These are phyloP conservation scores for Psittacula echo DNA, from an alignment of 2,797 vertebrate genomes.

Conservation along the genomic window DNA sequence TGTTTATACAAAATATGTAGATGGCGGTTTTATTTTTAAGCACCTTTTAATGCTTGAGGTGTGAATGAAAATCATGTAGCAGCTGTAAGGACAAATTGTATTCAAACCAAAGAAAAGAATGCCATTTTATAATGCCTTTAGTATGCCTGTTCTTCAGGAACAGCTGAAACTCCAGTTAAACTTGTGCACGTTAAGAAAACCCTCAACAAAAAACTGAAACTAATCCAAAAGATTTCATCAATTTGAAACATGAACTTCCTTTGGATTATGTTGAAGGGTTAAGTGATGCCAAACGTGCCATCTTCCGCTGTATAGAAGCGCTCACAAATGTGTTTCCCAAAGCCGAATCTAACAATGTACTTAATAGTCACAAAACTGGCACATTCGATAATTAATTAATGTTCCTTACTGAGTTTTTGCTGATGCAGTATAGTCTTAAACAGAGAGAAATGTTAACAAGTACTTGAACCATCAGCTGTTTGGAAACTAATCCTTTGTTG, in stretches of 20 bases:
- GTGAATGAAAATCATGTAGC: slow-evolving; percentile 59
- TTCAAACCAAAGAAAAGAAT: neutral
- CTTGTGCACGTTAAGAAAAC: neutral
- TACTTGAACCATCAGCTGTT: slow-evolving; percentile 57
- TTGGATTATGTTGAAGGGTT: slow-evolving; percentile 6
- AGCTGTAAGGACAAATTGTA: slow-evolving; percentile 30
- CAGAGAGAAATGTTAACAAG: slow-evolving; percentile 59
- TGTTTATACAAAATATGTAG: slow-evolving; percentile 50
- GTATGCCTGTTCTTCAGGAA: slow-evolving; percentile 21
- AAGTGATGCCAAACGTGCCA: slow-evolving; percentile 29
- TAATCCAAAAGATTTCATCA: neutral
- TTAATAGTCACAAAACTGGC: slow-evolving; percentile 80
- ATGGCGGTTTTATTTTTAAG: slow-evolving; percentile 60
- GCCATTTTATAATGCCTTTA: neutral
- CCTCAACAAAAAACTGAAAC: neutral
- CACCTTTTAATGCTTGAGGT: slow-evolving; percentile 51
- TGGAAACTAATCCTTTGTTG: slow-evolving; percentile 18
- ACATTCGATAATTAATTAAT: slow-evolving; percentile 80
- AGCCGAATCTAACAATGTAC: slow-evolving; percentile 77
- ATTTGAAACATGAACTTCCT: slow-evolving; percentile 23
- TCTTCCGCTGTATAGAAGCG: slow-evolving; percentile 52
- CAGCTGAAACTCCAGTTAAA: slow-evolving; percentile 24
- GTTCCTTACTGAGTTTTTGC: slow-evolving; percentile 78
- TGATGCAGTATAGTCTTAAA: slow-evolving; percentile 64
- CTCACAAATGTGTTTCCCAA: slow-evolving; percentile 73